phyloP scores from a whole-genome alignment of 2,113 vertebrate genomes.

The Atrichornis clamosus region DNA sequence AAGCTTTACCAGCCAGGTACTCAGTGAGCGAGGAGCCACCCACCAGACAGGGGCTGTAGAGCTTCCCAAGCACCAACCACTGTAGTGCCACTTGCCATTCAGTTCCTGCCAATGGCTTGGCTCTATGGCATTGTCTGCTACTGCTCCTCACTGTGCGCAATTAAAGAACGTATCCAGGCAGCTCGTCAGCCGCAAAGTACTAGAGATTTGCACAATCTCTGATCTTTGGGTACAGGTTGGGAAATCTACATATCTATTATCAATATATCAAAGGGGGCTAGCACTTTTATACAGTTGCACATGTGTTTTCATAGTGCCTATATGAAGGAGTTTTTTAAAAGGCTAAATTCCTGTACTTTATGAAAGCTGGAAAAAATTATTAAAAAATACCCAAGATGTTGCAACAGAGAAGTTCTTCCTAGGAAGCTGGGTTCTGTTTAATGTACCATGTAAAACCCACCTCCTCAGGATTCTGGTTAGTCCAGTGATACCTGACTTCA shows the following conservation, averaged over 20 bases:
- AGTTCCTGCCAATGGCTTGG: rapidly evolving
- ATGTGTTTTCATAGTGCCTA: not conserved
- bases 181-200: not conserved
- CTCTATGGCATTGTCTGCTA: not conserved
- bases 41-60: not conserved
- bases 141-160: not conserved
- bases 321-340: not conserved
- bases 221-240: not conserved
- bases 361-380: not conserved
- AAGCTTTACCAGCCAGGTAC: not conserved
- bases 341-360: not conserved
- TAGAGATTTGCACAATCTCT: not conserved
- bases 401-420: not conserved
- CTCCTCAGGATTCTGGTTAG: not conserved
- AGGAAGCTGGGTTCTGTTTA: not conserved
- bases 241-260: not conserved
- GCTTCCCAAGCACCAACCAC: not conserved
- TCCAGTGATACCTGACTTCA: not conserved
- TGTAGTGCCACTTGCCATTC: not conserved
- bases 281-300: not conserved
- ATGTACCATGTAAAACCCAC: not conserved
- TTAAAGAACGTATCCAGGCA: not conserved
- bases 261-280: not conserved
- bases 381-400: not conserved
- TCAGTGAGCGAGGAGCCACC: not conserved